Percentiles rank a stretch among this genome's conserved stretches.
phyloP scores from a whole-genome alignment of 2,113 vertebrate species.

The Tragelaphus buxtoni region DNA sequence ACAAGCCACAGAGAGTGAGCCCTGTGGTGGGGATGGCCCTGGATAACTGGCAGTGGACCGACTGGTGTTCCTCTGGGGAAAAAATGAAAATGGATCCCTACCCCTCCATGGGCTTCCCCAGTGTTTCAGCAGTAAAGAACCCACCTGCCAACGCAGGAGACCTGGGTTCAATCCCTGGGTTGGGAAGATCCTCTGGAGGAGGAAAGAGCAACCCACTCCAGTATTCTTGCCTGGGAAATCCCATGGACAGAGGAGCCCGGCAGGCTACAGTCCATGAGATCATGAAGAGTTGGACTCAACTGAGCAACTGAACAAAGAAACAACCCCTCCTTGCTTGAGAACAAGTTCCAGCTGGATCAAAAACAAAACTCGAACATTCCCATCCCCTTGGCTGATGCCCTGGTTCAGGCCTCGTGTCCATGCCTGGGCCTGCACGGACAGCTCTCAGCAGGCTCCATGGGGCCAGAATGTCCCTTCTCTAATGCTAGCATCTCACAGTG shows the following conservation, averaged over 20 bases:
- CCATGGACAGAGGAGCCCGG: neutral
- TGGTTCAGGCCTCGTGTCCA: neutral
- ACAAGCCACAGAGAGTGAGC: neutral
- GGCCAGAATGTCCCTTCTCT: neutral
- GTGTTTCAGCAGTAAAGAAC: neutral
- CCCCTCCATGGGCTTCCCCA: neutral
- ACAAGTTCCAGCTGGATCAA: neutral
- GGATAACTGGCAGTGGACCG: neutral
- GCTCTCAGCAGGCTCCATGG: neutral
- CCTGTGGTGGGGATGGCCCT: rapidly evolving
- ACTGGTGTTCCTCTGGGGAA: neutral
- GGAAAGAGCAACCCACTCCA: neutral
- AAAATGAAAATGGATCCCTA: neutral
- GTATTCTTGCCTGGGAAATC: neutral
- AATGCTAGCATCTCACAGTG: neutral
- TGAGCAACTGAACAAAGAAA: neutral
- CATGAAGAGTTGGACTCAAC: neutral
- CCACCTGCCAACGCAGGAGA: neutral
- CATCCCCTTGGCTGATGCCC: neutral
- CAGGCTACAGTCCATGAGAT: neutral
- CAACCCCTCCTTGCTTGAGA: neutral
- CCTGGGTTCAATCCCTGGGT: neutral
- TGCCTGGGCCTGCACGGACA: neutral
- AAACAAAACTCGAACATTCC: neutral
- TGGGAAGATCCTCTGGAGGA: neutral